Base-by-base conservation (phyloP, 2,113 vertebrate species). In the Engraulis encrasicolus region DNA sequence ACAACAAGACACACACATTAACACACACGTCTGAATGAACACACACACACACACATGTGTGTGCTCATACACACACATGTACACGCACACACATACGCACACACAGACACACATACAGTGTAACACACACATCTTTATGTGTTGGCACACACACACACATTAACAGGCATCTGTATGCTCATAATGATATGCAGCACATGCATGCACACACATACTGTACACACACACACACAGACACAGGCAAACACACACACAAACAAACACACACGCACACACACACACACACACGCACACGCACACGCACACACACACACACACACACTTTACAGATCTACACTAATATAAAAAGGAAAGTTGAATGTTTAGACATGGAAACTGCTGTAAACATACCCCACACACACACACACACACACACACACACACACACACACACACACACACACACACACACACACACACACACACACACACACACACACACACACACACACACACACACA, bases 51-150 rank as follows among this genome's bases (percentile, higher is more conserved):
- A 58, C 40, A 45, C 40, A 45, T 20, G 19, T n/a, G 20, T 7
- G 23, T 6, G 31, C 58, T 27, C 23, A 66, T 6, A 27, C 5
- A 27, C 58, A 27, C n/a, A 31, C 0, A 66, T 9, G 27, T 11
- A 11, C 58, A 71, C 20, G 38, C 34, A 66, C 38, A 80, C 71
- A 85, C 45, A 80, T 12, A 38, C 38, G 50, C 45, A 61, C 19
- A 0, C 20, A 61, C 20, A 61, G 7, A 58, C 6, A 58, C 2
- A 58, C 18, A 58, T 6, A 27, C 12, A n/a, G 20, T 58, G 23
- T n/a, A 23, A n/a, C 3, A 58, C 20, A 1, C 52, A 58, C 50
- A n/a, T n/a, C n/a, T n/a, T n/a, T n/a, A n/a, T n/a, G n/a, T n/a
- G n/a, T n/a, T n/a, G n/a, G n/a, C n/a, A 27, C 58, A 61, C 2